Evolutionary conservation across 2,113 vertebrate species (phyloP), one percentile per base, ranked within the genome.

Genomic region (Arizona elegans): DNA sequence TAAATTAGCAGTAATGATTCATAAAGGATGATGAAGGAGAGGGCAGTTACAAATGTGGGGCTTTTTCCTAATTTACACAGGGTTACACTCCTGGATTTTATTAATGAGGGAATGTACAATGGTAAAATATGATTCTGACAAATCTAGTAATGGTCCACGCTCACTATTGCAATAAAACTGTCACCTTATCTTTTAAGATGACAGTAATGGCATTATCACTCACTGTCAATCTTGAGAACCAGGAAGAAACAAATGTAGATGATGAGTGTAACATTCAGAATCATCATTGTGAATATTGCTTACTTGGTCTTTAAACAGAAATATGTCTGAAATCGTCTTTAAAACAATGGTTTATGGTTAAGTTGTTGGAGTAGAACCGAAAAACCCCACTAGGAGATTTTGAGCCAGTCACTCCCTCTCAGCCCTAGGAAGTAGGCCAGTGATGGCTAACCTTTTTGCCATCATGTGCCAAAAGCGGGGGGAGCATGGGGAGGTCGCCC

Each of bases 131-230:
- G 13, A 53, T 90, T 87, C 21, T 43, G 58, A 21, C 43, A 52
- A 86, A 90, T 92, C 59, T 58, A 75, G 55, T 53, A 85, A 38
- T 33, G 3, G 70, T 47, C 21, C 1, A 47, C 58, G 50, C 93
- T 94, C 88, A 43, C 86, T 90, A 54, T 52, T 15, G 38, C 43
- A 24, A 47, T 23, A 90, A 93, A 95, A 93, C 21, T 86, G 8
- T 94, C 52, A 86, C 58, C 59, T 91, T 88, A 5, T 87, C 65
- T 65, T 90, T 90, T 43, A 92, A 92, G 92, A 90, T 87, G 23
- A 90, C 8, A 47, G 23, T 62, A 59, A 7, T 33, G 26, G 24
- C 9, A 19, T 59, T 52, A 89, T 89, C 56, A 85, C 90, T 70
- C 92, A 93, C 50, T 29, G 52, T n/a, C 58, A 87, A 9, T 38